Evolutionary conservation across 2,888 invertebrate genomes (phyloP).

Genomic region (Microctonus brassicae): DNA sequence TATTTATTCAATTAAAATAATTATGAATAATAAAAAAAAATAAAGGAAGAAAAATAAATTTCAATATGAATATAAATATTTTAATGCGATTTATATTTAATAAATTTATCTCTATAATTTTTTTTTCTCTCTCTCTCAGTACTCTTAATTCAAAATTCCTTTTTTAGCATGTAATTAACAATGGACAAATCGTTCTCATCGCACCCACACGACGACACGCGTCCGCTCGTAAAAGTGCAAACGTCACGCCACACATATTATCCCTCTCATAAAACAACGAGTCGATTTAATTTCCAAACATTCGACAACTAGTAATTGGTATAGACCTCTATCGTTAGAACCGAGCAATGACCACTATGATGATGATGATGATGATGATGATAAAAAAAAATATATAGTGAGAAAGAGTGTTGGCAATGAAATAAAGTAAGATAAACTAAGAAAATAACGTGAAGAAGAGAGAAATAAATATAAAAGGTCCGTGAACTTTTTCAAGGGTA

Average conservation of each 20-base stretch:
- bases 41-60: no score
- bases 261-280: not conserved
- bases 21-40: no score
- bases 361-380: no score
- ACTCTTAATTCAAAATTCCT: not conserved
- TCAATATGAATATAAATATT: no score
- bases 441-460: no score
- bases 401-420: not conserved
- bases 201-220: constrained; percentile 38
- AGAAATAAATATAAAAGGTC: constrained; percentile 27
- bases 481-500: constrained; percentile 47
- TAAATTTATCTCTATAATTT: no score
- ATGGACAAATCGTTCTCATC: constrained; percentile 42
- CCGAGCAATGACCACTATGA: constrained; percentile 31
- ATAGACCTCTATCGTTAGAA: constrained; percentile 28
- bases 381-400: constrained; percentile 20
- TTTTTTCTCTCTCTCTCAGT: not conserved
- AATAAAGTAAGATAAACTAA: no score
- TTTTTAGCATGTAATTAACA: constrained; percentile 35
- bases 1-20: no score
- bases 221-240: constrained; percentile 10
- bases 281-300: constrained; percentile 22
- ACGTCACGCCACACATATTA: constrained; percentile 12
- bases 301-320: constrained; percentile 32
- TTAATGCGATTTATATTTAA: no score